A percentile compares a stretch with the other conserved stretches of the same genome.
Conservation (phyloP, 2,113 vertebrate species). For the Chaenocephalus aceratus region DNA sequence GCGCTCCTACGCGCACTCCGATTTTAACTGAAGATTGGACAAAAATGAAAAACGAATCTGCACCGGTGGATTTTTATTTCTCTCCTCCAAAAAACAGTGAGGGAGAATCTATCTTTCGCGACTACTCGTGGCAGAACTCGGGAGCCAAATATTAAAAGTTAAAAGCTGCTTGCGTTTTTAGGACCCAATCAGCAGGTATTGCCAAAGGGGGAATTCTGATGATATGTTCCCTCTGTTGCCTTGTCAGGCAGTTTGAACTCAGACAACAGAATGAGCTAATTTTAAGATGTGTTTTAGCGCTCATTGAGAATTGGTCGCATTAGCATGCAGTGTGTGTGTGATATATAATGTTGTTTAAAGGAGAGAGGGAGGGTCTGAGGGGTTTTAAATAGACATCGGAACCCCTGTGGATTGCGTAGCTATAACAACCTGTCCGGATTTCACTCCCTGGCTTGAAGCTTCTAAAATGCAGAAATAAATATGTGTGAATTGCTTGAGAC, state of each 20-base stretch:
- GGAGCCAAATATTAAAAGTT: slow-evolving; percentile 87
- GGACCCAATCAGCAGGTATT: slow-evolving; percentile 90
- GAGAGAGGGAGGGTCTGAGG: slow-evolving; percentile 84
- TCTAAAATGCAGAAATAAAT: slow-evolving; percentile 88
- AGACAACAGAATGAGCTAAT: slow-evolving; percentile 84
- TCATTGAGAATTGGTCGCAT: slow-evolving; percentile 88
- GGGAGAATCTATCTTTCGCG: slow-evolving; percentile 71
- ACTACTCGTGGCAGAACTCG: slow-evolving; percentile 79
- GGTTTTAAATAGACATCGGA: slow-evolving; percentile 89
- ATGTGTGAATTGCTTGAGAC: slow-evolving; percentile 78
- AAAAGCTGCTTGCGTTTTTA: slow-evolving; percentile 74
- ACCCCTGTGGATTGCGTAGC: slow-evolving; percentile 89
- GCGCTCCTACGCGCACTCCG: slow-evolving; percentile 74
- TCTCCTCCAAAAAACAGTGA: slow-evolving; percentile 35
- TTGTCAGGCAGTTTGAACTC: slow-evolving; percentile 83
- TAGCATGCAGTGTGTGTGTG: slow-evolving; percentile 86
- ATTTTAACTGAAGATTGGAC: slow-evolving; percentile 51
- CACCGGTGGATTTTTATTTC: slow-evolving; percentile 44
- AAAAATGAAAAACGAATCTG: slow-evolving; percentile 19
- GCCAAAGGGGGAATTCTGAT: slow-evolving; percentile 90
- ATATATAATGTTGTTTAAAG: slow-evolving; percentile 89
- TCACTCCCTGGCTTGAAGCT: slow-evolving; percentile 89
- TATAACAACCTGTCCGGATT: slow-evolving; percentile 94
- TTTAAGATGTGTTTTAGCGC: slow-evolving; percentile 89
- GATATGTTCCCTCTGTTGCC: slow-evolving; percentile 77